phyloP scores from a whole-genome alignment of 2,113 vertebrate genomes.

The Neogobius melanostomus region DNA sequence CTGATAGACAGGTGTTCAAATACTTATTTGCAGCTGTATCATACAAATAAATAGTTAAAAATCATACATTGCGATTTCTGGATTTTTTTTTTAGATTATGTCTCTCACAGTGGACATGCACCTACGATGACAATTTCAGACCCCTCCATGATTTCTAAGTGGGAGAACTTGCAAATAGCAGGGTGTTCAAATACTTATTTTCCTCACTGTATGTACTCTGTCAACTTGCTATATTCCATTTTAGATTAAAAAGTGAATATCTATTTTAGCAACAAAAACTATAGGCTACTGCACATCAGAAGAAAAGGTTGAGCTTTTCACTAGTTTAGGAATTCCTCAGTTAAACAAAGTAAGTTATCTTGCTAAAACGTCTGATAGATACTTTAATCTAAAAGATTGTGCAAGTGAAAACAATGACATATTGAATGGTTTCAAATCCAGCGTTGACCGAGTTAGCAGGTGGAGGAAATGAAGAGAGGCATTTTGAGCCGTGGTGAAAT shows the following conservation, averaged over 20 bases:
- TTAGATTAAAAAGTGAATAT: not conserved
- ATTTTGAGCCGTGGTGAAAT: slow-evolving; percentile 52
- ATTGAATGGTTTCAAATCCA: slow-evolving; percentile 28
- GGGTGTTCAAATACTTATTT: not conserved
- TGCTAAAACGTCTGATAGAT: not conserved
- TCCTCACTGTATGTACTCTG: not conserved
- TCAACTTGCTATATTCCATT: not conserved
- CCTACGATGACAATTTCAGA: too few relatives aligned
- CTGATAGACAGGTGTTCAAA: too few relatives aligned
- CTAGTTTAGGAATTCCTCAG: not conserved
- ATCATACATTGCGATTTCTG: too few relatives aligned
- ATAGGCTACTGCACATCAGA: not conserved
- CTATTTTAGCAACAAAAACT: not conserved
- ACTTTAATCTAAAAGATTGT: slow-evolving; percentile 1
- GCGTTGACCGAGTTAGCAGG: slow-evolving; percentile 36
- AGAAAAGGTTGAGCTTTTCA: not conserved
- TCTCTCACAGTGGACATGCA: too few relatives aligned
- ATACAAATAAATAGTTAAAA: too few relatives aligned
- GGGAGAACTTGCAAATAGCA: too few relatives aligned
- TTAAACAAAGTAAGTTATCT: not conserved
- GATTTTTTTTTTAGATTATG: too few relatives aligned
- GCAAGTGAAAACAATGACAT: slow-evolving; percentile 33
- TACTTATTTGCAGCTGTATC: too few relatives aligned
- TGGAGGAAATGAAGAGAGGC: slow-evolving; percentile 32
- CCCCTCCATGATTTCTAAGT: too few relatives aligned